Conservation (phyloP, 2,797 vertebrate genomes). For the Phrynocephalus forsythii region DNA sequence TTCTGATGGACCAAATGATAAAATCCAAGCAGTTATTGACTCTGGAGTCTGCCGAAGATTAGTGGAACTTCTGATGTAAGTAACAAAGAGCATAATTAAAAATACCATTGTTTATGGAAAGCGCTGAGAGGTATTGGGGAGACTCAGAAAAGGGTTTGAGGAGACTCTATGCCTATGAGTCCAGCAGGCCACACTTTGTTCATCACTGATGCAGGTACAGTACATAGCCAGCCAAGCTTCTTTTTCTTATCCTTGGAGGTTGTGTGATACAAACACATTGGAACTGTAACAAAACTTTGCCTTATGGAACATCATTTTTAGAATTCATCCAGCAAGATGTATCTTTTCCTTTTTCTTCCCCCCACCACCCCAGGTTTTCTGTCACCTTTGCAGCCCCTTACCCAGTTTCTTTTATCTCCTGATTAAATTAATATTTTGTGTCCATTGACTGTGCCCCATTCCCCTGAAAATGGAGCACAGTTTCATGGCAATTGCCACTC, state of each 20-base stretch:
- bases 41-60: slow-evolving; percentile 91
- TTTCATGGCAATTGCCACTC: too few relatives aligned
- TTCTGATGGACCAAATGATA: slow-evolving; percentile 92
- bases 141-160: background rate
- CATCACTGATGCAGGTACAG: background rate
- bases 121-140: too few relatives aligned
- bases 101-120: background rate
- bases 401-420: background rate
- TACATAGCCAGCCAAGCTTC: background rate
- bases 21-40: slow-evolving; percentile 93
- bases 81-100: slow-evolving; percentile 20
- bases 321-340: background rate
- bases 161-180: too few relatives aligned
- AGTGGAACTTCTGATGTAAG: slow-evolving; percentile 93
- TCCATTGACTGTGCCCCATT: background rate
- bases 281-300: background rate
- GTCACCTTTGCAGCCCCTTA: too few relatives aligned
- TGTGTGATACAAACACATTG: background rate
- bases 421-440: background rate
- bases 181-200: too few relatives aligned
- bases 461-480: too few relatives aligned
- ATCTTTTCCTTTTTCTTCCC: background rate
- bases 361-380: background rate
- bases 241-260: background rate
- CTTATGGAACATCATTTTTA: background rate